Evolutionary conservation across 2,113 vertebrate genomes (phyloP).

Genomic region (Sardina pilchardus): DNA sequence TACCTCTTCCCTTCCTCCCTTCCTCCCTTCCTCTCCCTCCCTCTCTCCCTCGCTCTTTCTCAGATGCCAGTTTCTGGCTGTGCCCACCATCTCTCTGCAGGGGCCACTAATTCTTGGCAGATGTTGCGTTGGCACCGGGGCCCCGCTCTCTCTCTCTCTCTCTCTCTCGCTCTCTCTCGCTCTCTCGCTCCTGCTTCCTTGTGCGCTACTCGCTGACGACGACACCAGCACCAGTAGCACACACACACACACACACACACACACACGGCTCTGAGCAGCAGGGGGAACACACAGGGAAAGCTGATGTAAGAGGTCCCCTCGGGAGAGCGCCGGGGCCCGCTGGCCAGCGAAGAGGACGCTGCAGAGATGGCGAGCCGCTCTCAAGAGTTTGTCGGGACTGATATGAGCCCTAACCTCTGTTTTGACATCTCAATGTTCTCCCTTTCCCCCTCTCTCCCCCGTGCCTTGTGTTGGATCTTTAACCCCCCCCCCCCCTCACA

Average conservation of each 20-base stretch:
- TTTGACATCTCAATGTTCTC: neutral
- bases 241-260: neutral
- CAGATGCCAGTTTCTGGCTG: conserved; percentile 44
- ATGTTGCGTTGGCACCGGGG: conserved; percentile 44
- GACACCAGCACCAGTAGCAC: neutral
- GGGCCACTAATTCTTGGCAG: conserved; percentile 52
- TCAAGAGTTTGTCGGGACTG: neutral
- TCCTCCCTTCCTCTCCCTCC: conserved; percentile 31
- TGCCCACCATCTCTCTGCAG: conserved; percentile 42
- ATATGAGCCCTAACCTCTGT: neutral
- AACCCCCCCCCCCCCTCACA: neutral
- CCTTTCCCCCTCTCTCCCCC: neutral
- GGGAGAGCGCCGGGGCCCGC: neutral
- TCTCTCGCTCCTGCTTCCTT: conserved; percentile 36
- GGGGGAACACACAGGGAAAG: neutral
- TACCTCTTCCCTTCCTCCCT: neutral
- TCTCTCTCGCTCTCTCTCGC: neutral
- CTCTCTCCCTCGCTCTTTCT: conserved; percentile 31
- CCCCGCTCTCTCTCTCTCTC: conserved; percentile 12
- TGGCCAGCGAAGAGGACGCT: neutral
- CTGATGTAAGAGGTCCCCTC: neutral
- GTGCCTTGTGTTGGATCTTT: neutral
- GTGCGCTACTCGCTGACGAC: conserved; percentile 19
- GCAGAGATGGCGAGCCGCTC: neutral
- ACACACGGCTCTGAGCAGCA: neutral